phyloP scores from a whole-genome alignment of 2,888 invertebrate genomes.

The Diplolepis rosae region DNA sequence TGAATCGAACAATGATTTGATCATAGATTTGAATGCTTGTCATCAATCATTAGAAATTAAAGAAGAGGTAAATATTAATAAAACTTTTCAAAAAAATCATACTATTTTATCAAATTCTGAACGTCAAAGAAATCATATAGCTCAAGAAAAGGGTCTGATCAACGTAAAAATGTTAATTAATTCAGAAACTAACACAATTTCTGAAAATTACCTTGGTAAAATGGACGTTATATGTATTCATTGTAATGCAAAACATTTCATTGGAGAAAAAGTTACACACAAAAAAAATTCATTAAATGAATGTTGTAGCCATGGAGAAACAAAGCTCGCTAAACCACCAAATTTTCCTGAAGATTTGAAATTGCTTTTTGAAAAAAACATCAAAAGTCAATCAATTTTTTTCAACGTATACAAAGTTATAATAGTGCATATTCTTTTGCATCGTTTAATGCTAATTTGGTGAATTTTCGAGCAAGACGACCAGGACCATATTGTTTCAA shows the following conservation, averaged over 20 bases:
- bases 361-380: no score
- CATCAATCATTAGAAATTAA: no score
- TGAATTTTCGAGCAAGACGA: constrained; percentile 22
- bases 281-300: constrained; percentile 35
- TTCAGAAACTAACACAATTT: no score
- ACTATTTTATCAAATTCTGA: no score
- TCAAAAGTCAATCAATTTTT: constrained; percentile 24
- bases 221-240: constrained; percentile 35
- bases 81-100: no score
- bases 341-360: no score
- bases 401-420: constrained; percentile 28
- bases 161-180: no score
- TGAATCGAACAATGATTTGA: no score
- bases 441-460: constrained; percentile 39
- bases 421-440: constrained; percentile 38
- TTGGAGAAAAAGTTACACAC: constrained; percentile 29
- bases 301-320: neutral
- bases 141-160: no score
- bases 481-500: constrained; percentile 38
- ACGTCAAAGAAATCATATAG: no score
- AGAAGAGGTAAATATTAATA: no score
- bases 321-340: constrained; percentile 18
- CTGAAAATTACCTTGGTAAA: constrained; percentile 25
- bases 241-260: constrained; percentile 39
- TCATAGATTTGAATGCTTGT: no score